Evolutionary conservation across 2,888 invertebrate genomes (phyloP), one percentile per base, ranked within the genome.

Genomic region (Incurvaria masculella): DNA sequence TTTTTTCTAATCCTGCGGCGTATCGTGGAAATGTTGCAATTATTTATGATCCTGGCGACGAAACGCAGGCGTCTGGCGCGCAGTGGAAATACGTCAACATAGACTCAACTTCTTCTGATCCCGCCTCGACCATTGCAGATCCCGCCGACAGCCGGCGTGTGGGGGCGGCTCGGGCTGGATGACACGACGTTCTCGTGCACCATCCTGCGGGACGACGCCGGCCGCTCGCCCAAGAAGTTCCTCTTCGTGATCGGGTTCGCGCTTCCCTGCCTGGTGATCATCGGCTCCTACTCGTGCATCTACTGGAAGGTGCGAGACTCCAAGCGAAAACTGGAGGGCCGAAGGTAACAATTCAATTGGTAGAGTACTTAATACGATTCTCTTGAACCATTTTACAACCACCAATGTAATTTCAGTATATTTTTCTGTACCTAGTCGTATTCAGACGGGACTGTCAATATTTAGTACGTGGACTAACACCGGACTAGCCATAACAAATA

Each of bases 131-230:
- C 18, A 40, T 69, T 80, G 21, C 72, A 92, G 81, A 68, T 91
- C 20, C 92, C 91, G 4, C 89, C 94, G 0, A 73, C 92, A 19
- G 68, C 91, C 10, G 92, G 88, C 46, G 71, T 90, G 17, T 94
- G 94, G 94, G 94, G 94, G 16, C 84, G 83, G 56, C 80, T 95
- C 52, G 94, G 94, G 0, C 72, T 93, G 33, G 88, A 93, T 57
- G 76, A 82, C 21, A 79, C 83, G 18, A 91, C 93, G 2, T 94
- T 94, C 66, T 94, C 94, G 1, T 95, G 95, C 68, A 95, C 94
- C 19, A 93, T 94, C 56, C 76, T 94, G 44, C 73, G 70, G 4
- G 82, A 83, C 53, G 88, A 90, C 61, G 80, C 89, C 61, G 89
- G 88, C 39, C 79, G 69, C 53, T 93, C 92, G 1, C 93, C 93